Conservation (phyloP, 2,888 invertebrate genomes). For the Smittia aterrima region DNA sequence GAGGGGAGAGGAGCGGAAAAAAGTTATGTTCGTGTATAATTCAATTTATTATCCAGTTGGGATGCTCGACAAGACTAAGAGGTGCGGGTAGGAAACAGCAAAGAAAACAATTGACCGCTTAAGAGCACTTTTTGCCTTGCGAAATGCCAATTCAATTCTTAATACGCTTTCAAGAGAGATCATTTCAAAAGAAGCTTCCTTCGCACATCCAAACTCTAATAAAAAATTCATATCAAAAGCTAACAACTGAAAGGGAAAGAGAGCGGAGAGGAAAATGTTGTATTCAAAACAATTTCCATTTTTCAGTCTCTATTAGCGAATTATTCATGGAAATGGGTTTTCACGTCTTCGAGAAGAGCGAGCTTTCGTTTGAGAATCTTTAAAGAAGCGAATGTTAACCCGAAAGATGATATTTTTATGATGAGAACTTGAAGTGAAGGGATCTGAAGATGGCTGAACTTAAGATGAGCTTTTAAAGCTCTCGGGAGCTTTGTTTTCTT, state of each 20-base stretch:
- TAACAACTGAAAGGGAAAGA: neutral
- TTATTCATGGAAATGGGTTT: conserved; percentile 22
- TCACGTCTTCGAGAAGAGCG: neutral
- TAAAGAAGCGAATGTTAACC: neutral
- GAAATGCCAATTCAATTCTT: conserved; percentile 24
- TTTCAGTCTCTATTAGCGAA: conserved; percentile 32
- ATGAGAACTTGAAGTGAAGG: neutral
- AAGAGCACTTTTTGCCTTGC: conserved; percentile 14
- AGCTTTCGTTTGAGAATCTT: neutral
- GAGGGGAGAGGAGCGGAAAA: neutral
- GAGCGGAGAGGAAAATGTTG: neutral
- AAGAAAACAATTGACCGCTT: conserved; percentile 30
- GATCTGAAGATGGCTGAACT: neutral
- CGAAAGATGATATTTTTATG: conserved; percentile 11
- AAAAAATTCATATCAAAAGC: conserved; percentile 21
- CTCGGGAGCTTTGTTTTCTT: neutral
- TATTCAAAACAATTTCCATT: conserved; percentile 34
- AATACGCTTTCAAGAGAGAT: neutral
- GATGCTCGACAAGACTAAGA: neutral
- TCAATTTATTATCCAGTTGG: conserved; percentile 22
- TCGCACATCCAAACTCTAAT: neutral
- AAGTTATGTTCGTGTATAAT: conserved; percentile 1
- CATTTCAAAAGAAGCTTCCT: neutral
- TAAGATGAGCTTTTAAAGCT: neutral
- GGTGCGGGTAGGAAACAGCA: neutral